Base-by-base conservation (phyloP, 2,888 invertebrate species). In the Ormia ochracea region DNA sequence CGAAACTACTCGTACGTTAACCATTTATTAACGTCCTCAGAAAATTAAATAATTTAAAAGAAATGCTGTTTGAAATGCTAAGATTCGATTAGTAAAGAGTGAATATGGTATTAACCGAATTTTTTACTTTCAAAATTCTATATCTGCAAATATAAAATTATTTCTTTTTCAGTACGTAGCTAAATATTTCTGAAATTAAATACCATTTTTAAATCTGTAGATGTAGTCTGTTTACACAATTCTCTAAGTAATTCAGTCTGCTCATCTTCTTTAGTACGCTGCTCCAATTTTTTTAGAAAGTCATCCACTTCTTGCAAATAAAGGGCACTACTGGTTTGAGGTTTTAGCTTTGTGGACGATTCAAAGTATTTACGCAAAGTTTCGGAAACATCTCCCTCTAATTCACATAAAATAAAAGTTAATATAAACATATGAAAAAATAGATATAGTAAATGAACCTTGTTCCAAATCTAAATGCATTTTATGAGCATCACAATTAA, bases 381-480 rank as follows among this genome's bases (percentile, higher is more conserved):
- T 85, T 96, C 94, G 0, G 97, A 96, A 1, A 98, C 93, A 89
- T 98, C 98, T 0, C 97, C 90, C 84, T 84, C 87, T 87, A 33
- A n/a, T n/a, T n/a, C 2, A 21, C 2, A 45, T 52, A 61, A 14
- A 21, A 17, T n/a, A n/a, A n/a, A n/a, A n/a, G n/a, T n/a, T n/a
- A n/a, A n/a, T n/a, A n/a, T n/a, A n/a, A n/a, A n/a, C n/a, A n/a
- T n/a, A n/a, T n/a, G n/a, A n/a, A n/a, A n/a, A n/a, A n/a, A n/a
- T n/a, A n/a, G n/a, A n/a, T n/a, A n/a, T n/a, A 14, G 63, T 54
- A 65, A 26, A 21, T 4, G 10, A 21, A 88, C 90, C 97, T 87
- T 96, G 93, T 86, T 97, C 96, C 83, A 98, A 91, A 90, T 97
- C 93, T 82, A 94, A 93, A 7, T 96, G 89, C 96, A 98, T 97